phyloP scores from a whole-genome alignment of 2,888 invertebrate species.

The Drosophila dives region DNA sequence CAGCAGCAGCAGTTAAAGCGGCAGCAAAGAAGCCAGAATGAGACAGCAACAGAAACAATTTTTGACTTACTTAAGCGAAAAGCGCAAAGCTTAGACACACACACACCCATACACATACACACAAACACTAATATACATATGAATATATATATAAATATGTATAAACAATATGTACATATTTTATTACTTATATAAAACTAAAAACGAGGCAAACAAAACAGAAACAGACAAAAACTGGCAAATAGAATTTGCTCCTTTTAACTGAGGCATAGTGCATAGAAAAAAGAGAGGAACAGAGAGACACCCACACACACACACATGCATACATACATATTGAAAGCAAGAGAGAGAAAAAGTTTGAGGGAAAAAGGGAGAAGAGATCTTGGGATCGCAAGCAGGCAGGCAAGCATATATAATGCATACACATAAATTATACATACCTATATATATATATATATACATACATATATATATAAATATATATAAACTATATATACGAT shows the following conservation, averaged over 20 bases:
- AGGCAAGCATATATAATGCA: constrained; percentile 24
- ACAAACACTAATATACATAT: constrained; percentile 15
- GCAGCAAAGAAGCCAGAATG: constrained; percentile 32
- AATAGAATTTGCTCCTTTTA: constrained; percentile 59
- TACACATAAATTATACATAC: constrained; percentile 28
- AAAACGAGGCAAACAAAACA: constrained; percentile 70
- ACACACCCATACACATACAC: constrained; percentile 32
- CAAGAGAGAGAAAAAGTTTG: constrained; percentile 8
- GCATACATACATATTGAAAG: constrained; percentile 28
- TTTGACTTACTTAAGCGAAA: constrained; percentile 67
- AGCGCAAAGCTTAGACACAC: constrained; percentile 52
- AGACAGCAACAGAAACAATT: constrained; percentile 65
- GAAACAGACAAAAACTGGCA: constrained; percentile 37
- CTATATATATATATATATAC: constrained; percentile 34
- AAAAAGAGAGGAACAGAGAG: constrained; percentile 36
- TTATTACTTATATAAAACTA: constrained; percentile 72
- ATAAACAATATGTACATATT: constrained; percentile 72
- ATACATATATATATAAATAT: too few species aligned
- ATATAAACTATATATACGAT: constrained; percentile 45
- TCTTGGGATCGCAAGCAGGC: constrained; percentile 15
- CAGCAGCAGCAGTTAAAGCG: constrained; percentile 18
- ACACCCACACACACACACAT: constrained; percentile 14
- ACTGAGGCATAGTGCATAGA: constrained; percentile 51
- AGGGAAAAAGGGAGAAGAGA: constrained; percentile 5
- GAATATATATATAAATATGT: constrained; percentile 43